phyloP scores from a whole-genome alignment of 53 echinoderm and acorn worm genomes.

The Hippasteria phrygiana region DNA sequence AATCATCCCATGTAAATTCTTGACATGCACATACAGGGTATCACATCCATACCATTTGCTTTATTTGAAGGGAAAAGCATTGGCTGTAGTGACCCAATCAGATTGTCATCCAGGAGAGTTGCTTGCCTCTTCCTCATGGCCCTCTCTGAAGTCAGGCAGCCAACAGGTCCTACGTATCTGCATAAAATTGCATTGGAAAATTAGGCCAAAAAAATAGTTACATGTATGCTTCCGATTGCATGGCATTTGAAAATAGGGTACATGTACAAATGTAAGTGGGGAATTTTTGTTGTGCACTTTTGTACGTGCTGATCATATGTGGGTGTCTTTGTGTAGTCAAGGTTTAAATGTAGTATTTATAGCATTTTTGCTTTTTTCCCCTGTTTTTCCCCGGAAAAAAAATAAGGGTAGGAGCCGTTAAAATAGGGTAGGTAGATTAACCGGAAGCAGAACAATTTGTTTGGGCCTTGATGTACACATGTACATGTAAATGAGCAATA shows the following conservation, averaged over 20 bases:
- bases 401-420: neutral
- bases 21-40: neutral
- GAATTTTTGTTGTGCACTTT: no score
- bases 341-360: no score
- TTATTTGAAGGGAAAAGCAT: neutral
- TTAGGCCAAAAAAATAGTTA: neutral
- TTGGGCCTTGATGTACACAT: neutral
- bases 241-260: no score
- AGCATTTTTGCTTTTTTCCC: no score
- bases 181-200: neutral
- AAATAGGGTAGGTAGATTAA: neutral
- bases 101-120: constrained; percentile 14
- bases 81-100: neutral
- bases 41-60: neutral
- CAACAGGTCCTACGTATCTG: neutral
- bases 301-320: no score
- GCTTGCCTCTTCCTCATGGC: neutral
- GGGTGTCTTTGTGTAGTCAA: no score
- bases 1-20: neutral
- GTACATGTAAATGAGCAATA: neutral
- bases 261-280: no score
- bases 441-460: neutral
- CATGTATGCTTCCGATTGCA: no score
- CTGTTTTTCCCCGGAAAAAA: no score
- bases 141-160: neutral